phyloP scores from a whole-genome alignment of 1,140 invertebrate genomes.

The Bombus ignitus region DNA sequence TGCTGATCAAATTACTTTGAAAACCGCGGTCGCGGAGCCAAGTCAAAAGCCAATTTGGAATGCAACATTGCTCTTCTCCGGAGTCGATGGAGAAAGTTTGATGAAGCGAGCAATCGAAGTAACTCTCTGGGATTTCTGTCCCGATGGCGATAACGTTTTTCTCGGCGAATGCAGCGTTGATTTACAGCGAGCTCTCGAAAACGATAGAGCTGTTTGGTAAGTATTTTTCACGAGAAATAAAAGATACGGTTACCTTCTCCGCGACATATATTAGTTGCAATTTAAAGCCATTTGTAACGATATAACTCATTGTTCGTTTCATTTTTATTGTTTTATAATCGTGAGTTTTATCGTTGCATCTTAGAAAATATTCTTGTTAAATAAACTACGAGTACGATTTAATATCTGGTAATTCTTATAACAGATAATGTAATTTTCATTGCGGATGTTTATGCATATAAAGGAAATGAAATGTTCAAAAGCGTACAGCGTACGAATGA shows the following conservation, averaged over 20 bases:
- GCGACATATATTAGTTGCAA: too few relatives aligned
- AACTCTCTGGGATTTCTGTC: conserved; percentile 93
- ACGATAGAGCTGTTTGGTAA: conserved; percentile 92
- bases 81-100: conserved; percentile 89
- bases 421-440: too few relatives aligned
- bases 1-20: conserved; percentile 87
- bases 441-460: too few relatives aligned
- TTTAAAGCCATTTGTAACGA: too few relatives aligned
- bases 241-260: background rate
- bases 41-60: conserved; percentile 95
- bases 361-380: too few relatives aligned
- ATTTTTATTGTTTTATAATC: too few relatives aligned
- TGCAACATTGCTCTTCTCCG: conserved; percentile 91
- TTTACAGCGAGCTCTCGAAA: conserved; percentile 91
- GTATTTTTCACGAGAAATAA: conserved; percentile 1
- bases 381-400: too few relatives aligned
- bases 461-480: too few relatives aligned
- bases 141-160: conserved; percentile 91
- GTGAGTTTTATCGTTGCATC: too few relatives aligned
- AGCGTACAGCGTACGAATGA: too few relatives aligned
- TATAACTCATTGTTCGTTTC: too few relatives aligned
- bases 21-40: conserved; percentile 91
- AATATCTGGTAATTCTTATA: too few relatives aligned
- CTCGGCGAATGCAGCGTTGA: conserved; percentile 92
- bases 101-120: conserved; percentile 92